Base-by-base conservation (phyloP, 2,113 vertebrate genomes). In the Eolophus roseicapilla region DNA sequence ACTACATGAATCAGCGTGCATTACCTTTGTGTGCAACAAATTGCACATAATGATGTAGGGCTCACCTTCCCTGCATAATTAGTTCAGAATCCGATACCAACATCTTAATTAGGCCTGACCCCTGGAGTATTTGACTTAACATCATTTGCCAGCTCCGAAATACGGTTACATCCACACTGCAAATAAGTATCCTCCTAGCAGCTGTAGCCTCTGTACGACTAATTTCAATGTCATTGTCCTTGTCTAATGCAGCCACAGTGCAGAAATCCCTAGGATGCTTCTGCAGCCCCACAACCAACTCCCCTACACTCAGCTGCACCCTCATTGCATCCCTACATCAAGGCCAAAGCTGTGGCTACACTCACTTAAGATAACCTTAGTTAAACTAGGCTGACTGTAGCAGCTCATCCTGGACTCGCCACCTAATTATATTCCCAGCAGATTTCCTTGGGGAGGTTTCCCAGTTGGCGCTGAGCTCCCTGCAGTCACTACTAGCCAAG, bases 91-190 rank as follows among this genome's bases (percentile, higher is more conserved):
- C 80, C 0, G 3, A 93, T 75, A 75, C 76, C 82, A 78, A 86
- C 73, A 46, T 83, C 94, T 92, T 95, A 92, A 96, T 96, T 90
- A 95, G 85, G 47, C 41, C 77, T 87, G 74, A 95, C 84, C 91
- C 67, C 86, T 55, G 35, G 91, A 76, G 94, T 79, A 88, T 93
- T 95, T 62, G 57, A 65, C 62, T 82, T 79, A 52, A 65, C 47
- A 89, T 79, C 46, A 7, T 73, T 69, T 7, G 0, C 78, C 94
- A 85, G 59, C 77, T 92, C 89, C 63, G 29, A 95, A 96, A 87
- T 79, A 65, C 11, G 65, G 86, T 89, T 64, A n/a, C 76, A 88
- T 77, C 63, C 71, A 86, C n/a, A 16, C 29, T 46, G 69, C 77
- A 94, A 63, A n/a, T 25, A 80, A 83, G 37, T 50, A 37, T 35